A percentile compares a stretch with the other conserved stretches of the same genome.
These are phyloP conservation scores for Amniataba percoides DNA, from an alignment of 2,797 vertebrate genomes.

Conservation along the genomic window DNA sequence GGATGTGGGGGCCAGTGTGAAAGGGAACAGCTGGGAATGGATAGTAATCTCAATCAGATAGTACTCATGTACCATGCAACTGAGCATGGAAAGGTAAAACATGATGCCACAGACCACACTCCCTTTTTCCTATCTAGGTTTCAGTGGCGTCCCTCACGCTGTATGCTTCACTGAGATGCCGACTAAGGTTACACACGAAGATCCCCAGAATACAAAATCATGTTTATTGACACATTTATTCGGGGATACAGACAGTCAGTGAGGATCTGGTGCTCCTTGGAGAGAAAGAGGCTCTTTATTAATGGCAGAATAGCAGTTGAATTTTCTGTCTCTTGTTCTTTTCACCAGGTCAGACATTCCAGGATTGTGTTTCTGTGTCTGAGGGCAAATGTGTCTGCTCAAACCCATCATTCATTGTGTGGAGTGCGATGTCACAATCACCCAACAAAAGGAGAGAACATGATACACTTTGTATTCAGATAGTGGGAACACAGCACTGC, in stretches of 20 bases:
- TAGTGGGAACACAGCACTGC: conserved; percentile 25
- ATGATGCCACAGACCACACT: conserved; percentile 46
- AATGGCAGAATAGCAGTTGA: conserved; percentile 12
- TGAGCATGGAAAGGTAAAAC: conserved; percentile 56
- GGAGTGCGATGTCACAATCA: conserved; percentile 64
- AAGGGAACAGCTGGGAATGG: conserved; percentile 63
- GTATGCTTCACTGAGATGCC: conserved; percentile 18
- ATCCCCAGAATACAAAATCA: not conserved
- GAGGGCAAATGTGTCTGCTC: conserved; percentile 59
- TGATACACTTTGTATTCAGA: conserved; percentile 66
- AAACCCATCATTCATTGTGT: conserved; percentile 67
- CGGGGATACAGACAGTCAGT: not conserved
- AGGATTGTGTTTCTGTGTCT: conserved; percentile 69
- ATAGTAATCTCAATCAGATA: conserved; percentile 83
- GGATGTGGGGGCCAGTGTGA: conserved; percentile 60
- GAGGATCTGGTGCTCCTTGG: conserved; percentile 3
- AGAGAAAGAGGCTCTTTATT: not conserved
- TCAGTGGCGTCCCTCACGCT: conserved; percentile 22
- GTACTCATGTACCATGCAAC: conserved; percentile 61
- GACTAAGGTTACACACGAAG: conserved; percentile 11
- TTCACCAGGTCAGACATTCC: conserved; percentile 59
- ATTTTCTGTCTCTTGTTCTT: conserved; percentile 29
- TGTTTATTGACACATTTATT: conserved; percentile 19
- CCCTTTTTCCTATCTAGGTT: conserved; percentile 47
- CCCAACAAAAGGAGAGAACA: conserved; percentile 66